Evolutionary conservation across 2,888 invertebrate species (phyloP).

Genomic region (Dryobota labecula): DNA sequence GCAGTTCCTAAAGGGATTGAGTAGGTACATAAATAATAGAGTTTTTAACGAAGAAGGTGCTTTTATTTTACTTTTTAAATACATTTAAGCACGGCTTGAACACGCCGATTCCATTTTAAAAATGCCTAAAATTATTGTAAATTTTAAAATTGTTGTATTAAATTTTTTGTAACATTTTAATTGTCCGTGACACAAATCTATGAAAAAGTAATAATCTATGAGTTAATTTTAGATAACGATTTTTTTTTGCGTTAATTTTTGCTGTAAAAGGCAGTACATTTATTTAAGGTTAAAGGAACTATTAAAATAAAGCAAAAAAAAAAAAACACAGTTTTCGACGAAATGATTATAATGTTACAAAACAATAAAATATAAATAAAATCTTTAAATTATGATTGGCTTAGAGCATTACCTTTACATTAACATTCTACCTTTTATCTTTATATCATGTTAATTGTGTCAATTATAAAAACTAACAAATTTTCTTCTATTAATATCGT

Average conservation of each 20-base stretch:
- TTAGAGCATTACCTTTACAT: constrained; percentile 43
- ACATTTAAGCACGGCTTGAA: constrained; percentile 55
- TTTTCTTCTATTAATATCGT: constrained; percentile 65
- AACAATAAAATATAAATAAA: neutral
- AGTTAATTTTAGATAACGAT: neutral
- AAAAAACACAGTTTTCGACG: no score
- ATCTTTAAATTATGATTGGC: constrained; percentile 36
- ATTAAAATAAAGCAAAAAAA: neutral
- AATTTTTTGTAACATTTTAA: constrained; percentile 38
- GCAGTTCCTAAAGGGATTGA: constrained; percentile 80
- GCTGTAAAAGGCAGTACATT: neutral
- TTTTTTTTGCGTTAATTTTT: neutral
- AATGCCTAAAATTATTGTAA: constrained; percentile 23
- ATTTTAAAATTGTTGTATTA: neutral
- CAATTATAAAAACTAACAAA: constrained; percentile 75
- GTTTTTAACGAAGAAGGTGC: constrained; percentile 55
- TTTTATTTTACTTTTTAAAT: constrained; percentile 49
- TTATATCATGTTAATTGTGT: constrained; percentile 75
- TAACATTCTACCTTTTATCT: constrained; percentile 38
- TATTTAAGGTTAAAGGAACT: neutral
- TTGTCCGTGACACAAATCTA: neutral
- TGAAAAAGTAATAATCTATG: neutral
- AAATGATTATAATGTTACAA: constrained; percentile 30
- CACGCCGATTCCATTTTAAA: constrained; percentile 26
- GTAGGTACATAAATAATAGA: constrained; percentile 45